Evolutionary conservation across 2,888 invertebrate genomes (phyloP).

Genomic region (Drosophila meridiana): DNA sequence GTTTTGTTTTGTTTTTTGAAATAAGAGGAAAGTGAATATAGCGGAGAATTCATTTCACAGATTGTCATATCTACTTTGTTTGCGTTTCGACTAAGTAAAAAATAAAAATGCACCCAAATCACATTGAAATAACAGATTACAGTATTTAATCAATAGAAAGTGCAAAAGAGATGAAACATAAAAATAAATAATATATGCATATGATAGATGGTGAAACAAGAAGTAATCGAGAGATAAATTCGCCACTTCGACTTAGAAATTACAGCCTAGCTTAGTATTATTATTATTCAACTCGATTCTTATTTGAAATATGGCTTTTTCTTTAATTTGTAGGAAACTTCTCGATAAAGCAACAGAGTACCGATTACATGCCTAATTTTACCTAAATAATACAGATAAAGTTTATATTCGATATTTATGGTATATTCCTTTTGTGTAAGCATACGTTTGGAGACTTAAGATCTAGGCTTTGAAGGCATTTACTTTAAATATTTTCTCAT

Average conservation of each 20-base stretch:
- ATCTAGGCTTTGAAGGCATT: conserved; percentile 78
- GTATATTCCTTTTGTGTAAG: conserved; percentile 49
- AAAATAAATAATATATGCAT: conserved; percentile 37
- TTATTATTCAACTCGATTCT: conserved; percentile 30
- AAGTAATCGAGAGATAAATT: conserved; percentile 35
- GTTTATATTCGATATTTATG: conserved; percentile 48
- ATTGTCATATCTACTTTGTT: conserved; percentile 75
- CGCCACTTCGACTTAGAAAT: conserved; percentile 25
- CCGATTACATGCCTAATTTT: conserved; percentile 29
- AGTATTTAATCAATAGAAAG: conserved; percentile 65
- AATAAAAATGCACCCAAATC: conserved; percentile 62
- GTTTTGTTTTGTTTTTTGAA: conserved; percentile 6
- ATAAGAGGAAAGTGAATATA: conserved; percentile 53
- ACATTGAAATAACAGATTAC: conserved; percentile 54
- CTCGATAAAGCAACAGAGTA: conserved; percentile 71
- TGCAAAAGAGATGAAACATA: conserved; percentile 39
- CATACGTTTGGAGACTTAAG: conserved; percentile 65
- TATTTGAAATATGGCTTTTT: conserved; percentile 41
- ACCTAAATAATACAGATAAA: conserved; percentile 48
- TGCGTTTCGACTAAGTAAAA: conserved; percentile 48
- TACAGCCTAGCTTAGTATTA: conserved; percentile 29
- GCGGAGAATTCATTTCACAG: conserved; percentile 66
- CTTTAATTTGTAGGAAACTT: conserved; percentile 76
- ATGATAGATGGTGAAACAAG: conserved; percentile 21
- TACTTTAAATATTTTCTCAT: conserved; percentile 27